Conservation (phyloP, 1,140 invertebrate genomes). For the Pomacea maculata region DNA sequence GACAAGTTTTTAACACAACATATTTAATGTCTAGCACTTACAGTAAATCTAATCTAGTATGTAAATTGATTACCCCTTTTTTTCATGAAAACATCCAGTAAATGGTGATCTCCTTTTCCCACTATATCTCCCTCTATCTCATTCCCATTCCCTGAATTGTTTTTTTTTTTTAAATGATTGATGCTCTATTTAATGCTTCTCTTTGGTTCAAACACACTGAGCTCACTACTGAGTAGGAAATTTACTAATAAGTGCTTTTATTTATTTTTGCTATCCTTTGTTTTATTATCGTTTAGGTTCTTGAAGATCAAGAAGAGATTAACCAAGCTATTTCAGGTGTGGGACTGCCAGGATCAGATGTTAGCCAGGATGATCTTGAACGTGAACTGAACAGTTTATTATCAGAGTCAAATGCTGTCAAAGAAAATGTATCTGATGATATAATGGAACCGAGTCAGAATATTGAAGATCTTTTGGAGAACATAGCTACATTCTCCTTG, state of each 20-base stretch:
- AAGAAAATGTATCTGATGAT: neutral
- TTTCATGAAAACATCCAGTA: neutral
- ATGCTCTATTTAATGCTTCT: neutral
- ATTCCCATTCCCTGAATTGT: neutral
- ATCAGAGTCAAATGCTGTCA: neutral
- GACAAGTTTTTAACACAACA: neutral
- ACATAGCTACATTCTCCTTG: too few species aligned
- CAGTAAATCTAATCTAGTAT: neutral
- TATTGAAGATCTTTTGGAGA: too few species aligned
- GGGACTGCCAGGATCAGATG: conserved; percentile 29
- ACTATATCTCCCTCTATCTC: neutral
- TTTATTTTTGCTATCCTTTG: conserved; percentile 1
- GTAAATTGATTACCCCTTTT: neutral
- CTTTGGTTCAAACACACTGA: neutral
- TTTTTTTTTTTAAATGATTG: neutral
- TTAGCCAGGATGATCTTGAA: conserved; percentile 31
- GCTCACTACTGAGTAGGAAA: neutral
- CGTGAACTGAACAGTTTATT: conserved; percentile 32
- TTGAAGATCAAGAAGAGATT: conserved; percentile 38
- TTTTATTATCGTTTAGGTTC: conserved; percentile 22
- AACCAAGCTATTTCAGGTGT: conserved; percentile 18
- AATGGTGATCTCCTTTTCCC: too few species aligned
- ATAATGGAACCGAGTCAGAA: too few species aligned
- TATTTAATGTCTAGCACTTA: neutral
- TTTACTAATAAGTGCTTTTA: neutral